These are phyloP conservation scores for Ammodramus savannarum DNA, from an alignment of 2,113 vertebrate genomes.

Conservation along the genomic window DNA sequence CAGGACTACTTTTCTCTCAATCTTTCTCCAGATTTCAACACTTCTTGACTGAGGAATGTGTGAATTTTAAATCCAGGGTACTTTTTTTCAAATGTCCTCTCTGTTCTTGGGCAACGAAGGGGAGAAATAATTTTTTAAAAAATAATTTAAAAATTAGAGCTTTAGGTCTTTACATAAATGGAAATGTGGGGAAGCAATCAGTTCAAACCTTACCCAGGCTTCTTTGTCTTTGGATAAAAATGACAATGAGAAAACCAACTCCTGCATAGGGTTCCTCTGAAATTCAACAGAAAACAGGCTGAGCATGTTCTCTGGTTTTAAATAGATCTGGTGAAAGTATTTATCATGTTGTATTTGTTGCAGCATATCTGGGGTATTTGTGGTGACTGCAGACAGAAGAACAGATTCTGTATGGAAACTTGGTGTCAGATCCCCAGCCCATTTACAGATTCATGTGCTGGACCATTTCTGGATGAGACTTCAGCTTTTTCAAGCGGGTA, in stretches of 20 bases:
- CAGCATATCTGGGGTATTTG: not conserved
- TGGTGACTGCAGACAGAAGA: not conserved
- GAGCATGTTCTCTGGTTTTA: not conserved
- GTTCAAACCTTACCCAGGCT: not conserved
- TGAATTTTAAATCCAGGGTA: not conserved
- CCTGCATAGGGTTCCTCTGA: not conserved
- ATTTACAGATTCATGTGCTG: not conserved
- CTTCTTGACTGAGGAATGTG: not conserved
- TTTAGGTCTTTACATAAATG: not conserved
- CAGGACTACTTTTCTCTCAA: not conserved
- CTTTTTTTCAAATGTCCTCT: not conserved
- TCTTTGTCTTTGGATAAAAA: not conserved
- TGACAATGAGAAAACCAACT: not conserved
- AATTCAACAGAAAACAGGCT: constrained; percentile 5
- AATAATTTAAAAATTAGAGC: not conserved
- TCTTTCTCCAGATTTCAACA: not conserved
- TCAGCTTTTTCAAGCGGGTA: not conserved
- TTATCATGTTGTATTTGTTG: not conserved
- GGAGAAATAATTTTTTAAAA: not conserved
- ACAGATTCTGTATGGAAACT: not conserved
- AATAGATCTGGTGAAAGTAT: constrained; percentile 39
- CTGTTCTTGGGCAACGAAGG: not conserved
- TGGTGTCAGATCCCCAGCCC: not conserved
- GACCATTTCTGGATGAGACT: not conserved
- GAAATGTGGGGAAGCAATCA: not conserved